Percentiles rank a stretch among this genome's conserved stretches.
These are phyloP conservation scores for Drosophila pectinifera DNA, from an alignment of 1,140 invertebrate genomes.

Conservation along the genomic window DNA sequence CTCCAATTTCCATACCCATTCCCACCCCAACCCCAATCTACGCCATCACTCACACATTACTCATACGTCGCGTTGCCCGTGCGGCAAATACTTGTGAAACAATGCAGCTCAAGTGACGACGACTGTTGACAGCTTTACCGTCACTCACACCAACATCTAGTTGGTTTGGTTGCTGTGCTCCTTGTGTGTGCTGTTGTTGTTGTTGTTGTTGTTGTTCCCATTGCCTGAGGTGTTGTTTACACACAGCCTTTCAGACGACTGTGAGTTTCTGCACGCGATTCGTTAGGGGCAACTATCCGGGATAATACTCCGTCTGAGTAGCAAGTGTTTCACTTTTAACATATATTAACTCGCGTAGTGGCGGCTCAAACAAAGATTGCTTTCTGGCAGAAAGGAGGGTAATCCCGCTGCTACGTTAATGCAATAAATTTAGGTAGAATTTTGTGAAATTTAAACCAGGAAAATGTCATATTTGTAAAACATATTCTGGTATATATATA, in stretches of 20 bases:
- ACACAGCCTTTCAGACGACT: slow-evolving; percentile 36
- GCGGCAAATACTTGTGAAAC: slow-evolving; percentile 52
- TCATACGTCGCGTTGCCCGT: slow-evolving; percentile 59
- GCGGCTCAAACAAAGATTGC: neutral
- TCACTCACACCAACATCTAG: slow-evolving; percentile 33
- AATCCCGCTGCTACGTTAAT: no score
- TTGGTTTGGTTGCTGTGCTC: slow-evolving; percentile 43
- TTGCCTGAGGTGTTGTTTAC: slow-evolving; percentile 70
- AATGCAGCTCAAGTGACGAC: slow-evolving; percentile 72
- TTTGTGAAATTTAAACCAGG: no score
- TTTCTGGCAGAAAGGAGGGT: no score
- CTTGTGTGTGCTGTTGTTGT: slow-evolving; percentile 2
- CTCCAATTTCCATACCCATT: slow-evolving; percentile 9
- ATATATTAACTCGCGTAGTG: neutral
- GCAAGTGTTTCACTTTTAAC: slow-evolving; percentile 11
- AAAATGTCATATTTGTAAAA: neutral
- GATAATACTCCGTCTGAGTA: slow-evolving; percentile 17
- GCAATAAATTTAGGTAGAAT: no score
- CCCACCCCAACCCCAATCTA: neutral
- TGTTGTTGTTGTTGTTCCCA: slow-evolving; percentile 26
- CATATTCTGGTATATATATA: no score
- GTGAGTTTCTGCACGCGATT: slow-evolving; percentile 53
- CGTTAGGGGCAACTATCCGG: slow-evolving; percentile 25
- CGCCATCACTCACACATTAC: slow-evolving; percentile 40
- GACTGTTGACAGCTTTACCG: slow-evolving; percentile 73